phyloP scores from a whole-genome alignment of 37 sponge, comb jelly and placozoan species.

The Cliona cf. orientalis region DNA sequence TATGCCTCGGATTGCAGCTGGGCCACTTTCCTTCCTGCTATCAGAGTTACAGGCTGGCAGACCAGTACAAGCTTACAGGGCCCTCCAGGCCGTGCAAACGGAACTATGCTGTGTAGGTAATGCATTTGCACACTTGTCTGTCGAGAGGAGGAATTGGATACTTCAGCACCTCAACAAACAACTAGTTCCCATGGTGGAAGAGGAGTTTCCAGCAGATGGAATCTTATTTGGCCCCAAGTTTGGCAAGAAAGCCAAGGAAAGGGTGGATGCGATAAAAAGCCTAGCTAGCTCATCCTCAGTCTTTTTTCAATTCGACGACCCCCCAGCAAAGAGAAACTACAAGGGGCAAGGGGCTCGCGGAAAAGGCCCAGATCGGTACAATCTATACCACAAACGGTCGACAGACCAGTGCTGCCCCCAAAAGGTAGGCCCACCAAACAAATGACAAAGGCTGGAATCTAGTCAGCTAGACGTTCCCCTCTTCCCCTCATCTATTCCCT shows the following conservation, averaged over 20 bases:
- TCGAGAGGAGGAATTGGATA: neutral
- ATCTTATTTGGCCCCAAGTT: neutral
- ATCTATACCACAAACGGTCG: neutral
- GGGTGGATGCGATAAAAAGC: neutral
- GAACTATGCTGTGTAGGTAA: neutral
- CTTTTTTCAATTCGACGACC: neutral
- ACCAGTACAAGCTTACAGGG: neutral
- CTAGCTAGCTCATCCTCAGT: neutral
- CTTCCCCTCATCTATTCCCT: neutral
- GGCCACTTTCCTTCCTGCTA: neutral
- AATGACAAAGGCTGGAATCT: neutral
- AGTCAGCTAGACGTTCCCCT: neutral
- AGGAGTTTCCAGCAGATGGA: neutral
- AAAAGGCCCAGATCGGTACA: neutral
- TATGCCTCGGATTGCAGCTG: neutral
- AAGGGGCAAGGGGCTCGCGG: neutral
- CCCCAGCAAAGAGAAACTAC: neutral
- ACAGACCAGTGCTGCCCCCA: neutral
- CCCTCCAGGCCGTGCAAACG: neutral
- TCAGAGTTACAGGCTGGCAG: neutral
- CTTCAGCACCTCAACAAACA: neutral
- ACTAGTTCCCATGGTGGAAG: neutral
- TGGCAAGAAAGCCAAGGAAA: neutral
- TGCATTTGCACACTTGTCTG: neutral
- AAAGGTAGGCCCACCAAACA: neutral